Evolutionary conservation across 2,888 invertebrate genomes (phyloP), one percentile per base, ranked within the genome.

Genomic region (Dione juno): DNA sequence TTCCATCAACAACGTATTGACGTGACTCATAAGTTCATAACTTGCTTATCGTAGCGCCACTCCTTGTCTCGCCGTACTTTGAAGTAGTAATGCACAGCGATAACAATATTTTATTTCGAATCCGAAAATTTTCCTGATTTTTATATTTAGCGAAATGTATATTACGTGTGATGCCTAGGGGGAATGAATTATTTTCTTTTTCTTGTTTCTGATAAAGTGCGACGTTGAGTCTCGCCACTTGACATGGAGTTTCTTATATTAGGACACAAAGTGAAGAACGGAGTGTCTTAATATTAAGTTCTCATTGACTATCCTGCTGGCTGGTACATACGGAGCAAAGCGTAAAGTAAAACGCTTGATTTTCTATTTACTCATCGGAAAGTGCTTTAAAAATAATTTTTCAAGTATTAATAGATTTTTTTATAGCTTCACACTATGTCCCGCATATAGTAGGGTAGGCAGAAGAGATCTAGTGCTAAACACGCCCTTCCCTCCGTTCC

Each of bases 41-140:
- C 28, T 66, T 65, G 79, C 72, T 81, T 84, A 85, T 87, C 83
- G 83, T 79, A 79, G 76, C 75, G 86, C 84, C 89, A 84, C 88
- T 81, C 89, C 89, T 84, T 84, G 83, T 81, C 82, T 80, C 74
- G 76, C 79, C 74, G 76, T 73, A 77, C 78, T 76, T 72, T 73
- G 73, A 69, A 75, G 70, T 70, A 72, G 75, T 70, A 74, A 69
- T 69, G 70, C 71, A 52, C 66, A 43, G 35, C 59, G 35, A 65
- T 54, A n/a, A 53, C 43, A 37, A 69, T 54, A 43, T 14, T 37
- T 21, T 66, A 45, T 63, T 66, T 52, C 58, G 28, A 50, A 19
- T 41, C 43, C 7, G 16, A 5, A 45, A 28, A n/a, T 28, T 28
- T 43, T 45, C 1, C 28, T 43, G 0, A 28, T 45, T 50, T 28